A percentile compares a stretch with the other conserved stretches of the same genome.
These are phyloP conservation scores for Aphrophora alni DNA, from an alignment of 2,888 invertebrate genomes.

Conservation along the genomic window DNA sequence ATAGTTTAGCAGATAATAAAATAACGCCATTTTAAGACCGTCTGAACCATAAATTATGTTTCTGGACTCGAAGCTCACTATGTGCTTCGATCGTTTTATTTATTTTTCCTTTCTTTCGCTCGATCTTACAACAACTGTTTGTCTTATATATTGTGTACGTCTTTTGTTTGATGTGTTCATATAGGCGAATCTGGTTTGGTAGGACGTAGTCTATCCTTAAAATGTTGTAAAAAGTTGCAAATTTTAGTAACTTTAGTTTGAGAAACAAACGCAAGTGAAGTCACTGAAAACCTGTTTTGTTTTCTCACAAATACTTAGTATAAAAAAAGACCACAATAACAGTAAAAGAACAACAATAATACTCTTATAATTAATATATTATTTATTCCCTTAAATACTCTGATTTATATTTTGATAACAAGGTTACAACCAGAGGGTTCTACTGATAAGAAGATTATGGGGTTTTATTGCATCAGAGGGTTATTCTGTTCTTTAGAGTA, in stretches of 20 bases:
- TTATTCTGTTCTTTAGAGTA: too few relatives aligned
- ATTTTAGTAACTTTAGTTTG: not conserved
- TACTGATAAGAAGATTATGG: too few relatives aligned
- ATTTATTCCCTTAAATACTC: too few relatives aligned
- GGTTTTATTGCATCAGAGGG: too few relatives aligned
- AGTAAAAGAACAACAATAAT: too few relatives aligned
- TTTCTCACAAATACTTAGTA: too few relatives aligned
- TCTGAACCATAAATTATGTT: slow-evolving; percentile 9
- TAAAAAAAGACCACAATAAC: too few relatives aligned
- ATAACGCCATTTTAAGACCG: slow-evolving; percentile 9
- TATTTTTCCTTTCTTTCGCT: not conserved
- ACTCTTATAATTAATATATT: too few relatives aligned
- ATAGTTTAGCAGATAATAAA: slow-evolving; percentile 6
- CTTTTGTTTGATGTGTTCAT: not conserved
- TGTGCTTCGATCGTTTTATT: not conserved
- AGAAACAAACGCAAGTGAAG: not conserved
- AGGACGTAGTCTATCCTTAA: not conserved
- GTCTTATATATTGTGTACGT: not conserved
- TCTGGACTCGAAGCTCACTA: not conserved
- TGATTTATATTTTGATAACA: too few relatives aligned
- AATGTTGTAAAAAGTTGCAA: not conserved
- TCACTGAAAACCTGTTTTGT: not conserved
- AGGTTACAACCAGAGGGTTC: too few relatives aligned
- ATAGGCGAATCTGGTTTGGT: not conserved
- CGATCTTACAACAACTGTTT: not conserved